Conservation (phyloP, 2,113 vertebrate genomes). For the Illadopsis cleaveri region DNA sequence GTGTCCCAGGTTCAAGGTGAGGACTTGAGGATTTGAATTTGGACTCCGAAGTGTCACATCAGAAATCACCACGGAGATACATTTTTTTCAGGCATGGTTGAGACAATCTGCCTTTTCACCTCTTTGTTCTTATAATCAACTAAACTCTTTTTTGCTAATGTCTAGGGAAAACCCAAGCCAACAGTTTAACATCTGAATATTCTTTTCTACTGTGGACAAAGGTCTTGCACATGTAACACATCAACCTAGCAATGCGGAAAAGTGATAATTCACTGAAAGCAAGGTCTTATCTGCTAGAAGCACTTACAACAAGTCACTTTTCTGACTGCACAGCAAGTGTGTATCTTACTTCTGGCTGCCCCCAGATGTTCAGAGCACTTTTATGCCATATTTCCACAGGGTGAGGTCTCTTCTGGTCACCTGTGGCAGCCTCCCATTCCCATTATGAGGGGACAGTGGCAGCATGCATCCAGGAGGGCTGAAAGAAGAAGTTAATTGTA, state of each 20-base stretch:
- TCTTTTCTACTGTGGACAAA: not conserved
- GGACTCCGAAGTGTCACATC: not conserved
- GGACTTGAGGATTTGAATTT: not conserved
- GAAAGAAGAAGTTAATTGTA: not conserved
- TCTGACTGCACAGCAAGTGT: not conserved
- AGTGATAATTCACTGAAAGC: not conserved
- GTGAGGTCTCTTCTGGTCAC: not conserved
- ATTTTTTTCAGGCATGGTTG: not conserved
- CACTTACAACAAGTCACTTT: not conserved
- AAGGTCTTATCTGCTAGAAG: not conserved
- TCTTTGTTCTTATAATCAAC: not conserved
- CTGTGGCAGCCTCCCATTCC: not conserved
- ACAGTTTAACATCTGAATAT: not conserved
- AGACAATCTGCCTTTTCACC: not conserved
- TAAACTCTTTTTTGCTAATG: not conserved
- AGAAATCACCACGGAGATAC: not conserved
- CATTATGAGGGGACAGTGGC: rapidly evolving
- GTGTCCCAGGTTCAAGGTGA: not conserved
- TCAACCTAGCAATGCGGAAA: not conserved
- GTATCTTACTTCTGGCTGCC: not conserved
- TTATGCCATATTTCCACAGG: not conserved
- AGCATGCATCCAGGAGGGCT: not conserved
- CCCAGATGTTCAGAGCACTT: not conserved
- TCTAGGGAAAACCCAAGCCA: not conserved
- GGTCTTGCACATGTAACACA: not conserved